Evolutionary conservation across 2,888 invertebrate species (phyloP).

Genomic region (Dolomedes plantarius): DNA sequence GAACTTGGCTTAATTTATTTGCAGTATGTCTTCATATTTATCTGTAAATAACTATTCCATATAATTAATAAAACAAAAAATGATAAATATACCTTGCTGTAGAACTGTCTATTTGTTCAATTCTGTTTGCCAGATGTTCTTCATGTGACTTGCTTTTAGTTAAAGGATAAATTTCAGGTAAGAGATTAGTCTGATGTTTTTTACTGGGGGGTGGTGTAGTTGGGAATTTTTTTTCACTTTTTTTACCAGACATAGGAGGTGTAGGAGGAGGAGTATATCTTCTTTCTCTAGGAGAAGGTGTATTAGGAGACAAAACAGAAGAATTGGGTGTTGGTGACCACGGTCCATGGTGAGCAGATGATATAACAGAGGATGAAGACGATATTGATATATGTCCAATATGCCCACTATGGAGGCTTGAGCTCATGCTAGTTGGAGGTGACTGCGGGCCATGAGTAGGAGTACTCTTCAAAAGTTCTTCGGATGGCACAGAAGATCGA

Average conservation of each 20-base stretch:
- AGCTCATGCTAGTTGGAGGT: slow-evolving; percentile 68
- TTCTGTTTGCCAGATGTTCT: slow-evolving; percentile 86
- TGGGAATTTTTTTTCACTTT: slow-evolving; percentile 81
- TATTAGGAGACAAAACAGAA: slow-evolving; percentile 72
- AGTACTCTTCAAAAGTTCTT: slow-evolving; percentile 78
- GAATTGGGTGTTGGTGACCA: slow-evolving; percentile 63
- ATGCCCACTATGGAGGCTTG: slow-evolving; percentile 61
- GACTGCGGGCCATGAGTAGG: slow-evolving; percentile 75
- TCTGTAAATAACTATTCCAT: too few species aligned
- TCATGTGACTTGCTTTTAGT: slow-evolving; percentile 95
- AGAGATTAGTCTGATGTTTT: slow-evolving; percentile 82
- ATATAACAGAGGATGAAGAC: slow-evolving; percentile 58
- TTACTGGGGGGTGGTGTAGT: slow-evolving; percentile 88
- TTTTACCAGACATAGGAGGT: slow-evolving; percentile 78
- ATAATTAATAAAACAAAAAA: too few species aligned
- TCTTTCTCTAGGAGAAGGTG: slow-evolving; percentile 74
- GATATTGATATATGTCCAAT: slow-evolving; percentile 62
- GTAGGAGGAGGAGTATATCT: slow-evolving; percentile 80
- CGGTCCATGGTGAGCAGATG: slow-evolving; percentile 68
- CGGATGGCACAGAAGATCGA: slow-evolving; percentile 81
- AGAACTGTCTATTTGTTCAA: slow-evolving; percentile 78
- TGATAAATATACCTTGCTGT: slow-evolving; percentile 46
- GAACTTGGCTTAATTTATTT: too few species aligned
- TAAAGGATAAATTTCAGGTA: slow-evolving; percentile 82
- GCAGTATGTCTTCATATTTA: too few species aligned